phyloP scores from a whole-genome alignment of 1,140 invertebrate genomes.

The Lucilia cuprina region DNA sequence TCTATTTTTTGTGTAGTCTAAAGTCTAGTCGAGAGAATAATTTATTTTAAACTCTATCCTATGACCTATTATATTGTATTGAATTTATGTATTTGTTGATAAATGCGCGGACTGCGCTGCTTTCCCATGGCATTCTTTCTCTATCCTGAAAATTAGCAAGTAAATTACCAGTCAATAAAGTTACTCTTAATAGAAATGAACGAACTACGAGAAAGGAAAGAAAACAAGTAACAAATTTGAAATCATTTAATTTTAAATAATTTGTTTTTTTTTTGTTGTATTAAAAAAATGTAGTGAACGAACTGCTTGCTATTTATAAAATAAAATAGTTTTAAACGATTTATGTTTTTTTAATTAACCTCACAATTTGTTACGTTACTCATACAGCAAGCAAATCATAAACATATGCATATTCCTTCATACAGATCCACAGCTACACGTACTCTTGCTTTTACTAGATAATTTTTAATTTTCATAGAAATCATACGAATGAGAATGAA shows the following conservation, averaged over 20 bases:
- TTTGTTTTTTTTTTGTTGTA: neutral
- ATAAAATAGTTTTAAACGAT: conserved; percentile 49
- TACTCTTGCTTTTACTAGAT: neutral
- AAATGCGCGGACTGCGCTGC: too few species aligned
- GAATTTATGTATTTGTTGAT: too few species aligned
- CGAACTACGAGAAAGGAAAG: neutral
- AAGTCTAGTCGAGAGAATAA: too few species aligned
- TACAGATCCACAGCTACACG: neutral
- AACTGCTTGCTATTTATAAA: neutral
- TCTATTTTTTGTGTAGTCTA: too few species aligned
- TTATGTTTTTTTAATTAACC: conserved; percentile 63
- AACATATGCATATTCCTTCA: neutral
- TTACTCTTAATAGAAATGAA: neutral
- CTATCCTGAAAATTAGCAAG: too few species aligned
- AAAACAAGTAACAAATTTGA: neutral
- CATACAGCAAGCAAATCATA: conserved; percentile 44
- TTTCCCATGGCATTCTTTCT: too few species aligned
- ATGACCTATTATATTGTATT: too few species aligned
- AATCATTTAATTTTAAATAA: conserved; percentile 7
- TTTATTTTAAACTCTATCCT: too few species aligned
- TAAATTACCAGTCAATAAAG: too few species aligned
- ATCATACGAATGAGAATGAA: neutral
- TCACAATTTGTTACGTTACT: conserved; percentile 60
- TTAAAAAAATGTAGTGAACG: neutral
- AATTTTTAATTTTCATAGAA: neutral